Evolutionary conservation across 2,113 vertebrate species (phyloP), one percentile per base, ranked within the genome.

Genomic region (Nibea coibor): DNA sequence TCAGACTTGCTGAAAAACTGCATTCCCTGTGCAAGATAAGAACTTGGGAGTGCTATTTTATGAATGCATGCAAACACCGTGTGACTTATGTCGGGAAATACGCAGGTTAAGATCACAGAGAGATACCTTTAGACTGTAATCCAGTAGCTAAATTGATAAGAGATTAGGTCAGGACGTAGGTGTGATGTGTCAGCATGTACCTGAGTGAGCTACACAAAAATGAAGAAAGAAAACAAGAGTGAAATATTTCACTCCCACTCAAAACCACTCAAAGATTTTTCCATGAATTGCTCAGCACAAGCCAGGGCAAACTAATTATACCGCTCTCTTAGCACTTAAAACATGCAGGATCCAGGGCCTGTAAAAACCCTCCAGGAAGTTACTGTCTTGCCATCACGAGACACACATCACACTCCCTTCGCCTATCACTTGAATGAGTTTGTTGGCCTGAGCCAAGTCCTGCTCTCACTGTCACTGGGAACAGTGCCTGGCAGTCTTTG

Each of bases 401-500:
- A 86, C 16, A 75, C 17, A 73, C 42, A 73, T 62, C 39, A 56
- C 67, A 72, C 39, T 50, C 17, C 39, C 39, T 20, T 35, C 14
- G 22, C 62, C 56, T 17, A 51, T 51, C 20, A 72, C 66, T 62
- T 57, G n/a, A 73, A 73, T 65, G 12, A 42, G 22, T 24, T 71
- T 2, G 58, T 35, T 63, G 70, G 69, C 48, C 22, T 9, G 31
- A 24, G 35, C 45, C 24, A n/a, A 24, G 45, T 47, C 17, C 11
- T 68, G 45, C 43, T 67, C 35, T n/a, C 12, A 74, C 16, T 35
- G 58, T 58, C 57, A 69, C 14, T 43, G 20, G 16, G 19, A 43
- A 20, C 19, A 51, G 19, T 51, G 28, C 16, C n/a, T 63, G 10
- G 42, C 22, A 57, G 47, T 20, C 31, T 26, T 17, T 50, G 61